Evolutionary conservation across 2,797 vertebrate species (phyloP), one percentile per base, ranked within the genome.

Genomic region (Saxicola maurus): DNA sequence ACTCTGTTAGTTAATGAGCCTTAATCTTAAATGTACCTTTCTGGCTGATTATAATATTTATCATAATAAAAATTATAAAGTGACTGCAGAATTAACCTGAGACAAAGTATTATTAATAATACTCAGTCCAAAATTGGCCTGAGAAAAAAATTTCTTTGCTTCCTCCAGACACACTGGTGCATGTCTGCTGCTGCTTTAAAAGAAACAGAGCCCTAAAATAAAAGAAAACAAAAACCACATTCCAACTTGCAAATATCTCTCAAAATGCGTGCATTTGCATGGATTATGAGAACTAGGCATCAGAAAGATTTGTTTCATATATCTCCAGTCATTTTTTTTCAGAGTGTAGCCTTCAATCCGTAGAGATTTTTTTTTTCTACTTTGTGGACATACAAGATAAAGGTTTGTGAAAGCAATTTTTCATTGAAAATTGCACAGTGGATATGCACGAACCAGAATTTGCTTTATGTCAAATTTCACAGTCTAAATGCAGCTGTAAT

Each of bases 241-340:
- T 66, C 10, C 31, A 10, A 28, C 21, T 65, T 77, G 79, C 86
- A 72, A 68, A 74, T 87, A 51, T 81, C 30, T 77, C 38, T 80
- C 74, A 82, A 91, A 94, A 73, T 87, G 38, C 89, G 95, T 93
- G 60, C 73, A 69, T 91, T 96, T 95, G 42, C 48, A 40, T 65
- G 57, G 25, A 79, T 56, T 76, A 67, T 60, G 61, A 90, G 59
- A 82, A 5, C 66, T 75, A 88, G 60, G 13, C 4, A 2, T 27
- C 31, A 90, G 49, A 71, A 91, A 78, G 62, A 61, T 79, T 74
- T 92, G 16, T 77, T 95, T 91, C 74, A 87, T 86, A 75, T 66
- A 28, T 88, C 73, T 90, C 37, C n/a, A 82, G 43, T 43, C 1
- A 33, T 90, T 90, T 95, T 81, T 73, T 90, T 40, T 40, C 10